Percentiles rank a stretch among this genome's conserved stretches.
Conservation (phyloP, 2,797 vertebrate genomes). For the Vireo griseus region DNA sequence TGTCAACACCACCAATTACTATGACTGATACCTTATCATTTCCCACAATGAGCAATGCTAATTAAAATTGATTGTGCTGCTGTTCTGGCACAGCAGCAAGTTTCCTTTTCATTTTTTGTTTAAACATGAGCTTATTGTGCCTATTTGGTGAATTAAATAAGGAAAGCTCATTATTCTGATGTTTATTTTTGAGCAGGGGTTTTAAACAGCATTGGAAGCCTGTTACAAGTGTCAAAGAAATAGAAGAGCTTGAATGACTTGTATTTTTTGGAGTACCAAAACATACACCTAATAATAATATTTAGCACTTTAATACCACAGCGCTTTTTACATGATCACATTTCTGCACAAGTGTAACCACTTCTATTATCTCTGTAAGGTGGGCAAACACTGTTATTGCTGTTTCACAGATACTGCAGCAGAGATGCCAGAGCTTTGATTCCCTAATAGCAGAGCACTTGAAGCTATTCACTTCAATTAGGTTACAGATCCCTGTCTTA, state of each 20-base stretch:
- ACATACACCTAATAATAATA: slow-evolving; percentile 44
- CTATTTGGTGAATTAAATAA: slow-evolving; percentile 72
- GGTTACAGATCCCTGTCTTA: background rate
- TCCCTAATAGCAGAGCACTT: slow-evolving; percentile 21
- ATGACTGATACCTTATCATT: slow-evolving; percentile 83
- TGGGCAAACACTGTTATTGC: slow-evolving; percentile 32
- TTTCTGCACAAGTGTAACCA: background rate
- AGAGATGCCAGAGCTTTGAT: slow-evolving; percentile 9
- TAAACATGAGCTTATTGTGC: slow-evolving; percentile 72
- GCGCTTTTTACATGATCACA: background rate
- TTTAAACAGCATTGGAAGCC: slow-evolving; percentile 53
- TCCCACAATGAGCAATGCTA: slow-evolving; percentile 78
- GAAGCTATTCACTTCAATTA: slow-evolving; percentile 26
- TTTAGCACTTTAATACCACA: background rate
- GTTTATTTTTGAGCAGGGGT: slow-evolving; percentile 65
- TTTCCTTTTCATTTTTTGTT: slow-evolving; percentile 61
- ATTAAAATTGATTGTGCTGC: slow-evolving; percentile 81
- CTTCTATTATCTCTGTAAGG: slow-evolving; percentile 34
- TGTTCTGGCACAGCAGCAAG: slow-evolving; percentile 75
- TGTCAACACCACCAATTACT: slow-evolving; percentile 81
- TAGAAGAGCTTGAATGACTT: slow-evolving; percentile 26
- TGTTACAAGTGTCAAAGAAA: slow-evolving; percentile 58
- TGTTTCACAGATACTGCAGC: slow-evolving; percentile 17
- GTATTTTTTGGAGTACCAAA: slow-evolving; percentile 40
- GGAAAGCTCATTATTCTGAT: slow-evolving; percentile 62